Conservation (phyloP, 2,797 vertebrate species). For the Eptatretus atami region DNA sequence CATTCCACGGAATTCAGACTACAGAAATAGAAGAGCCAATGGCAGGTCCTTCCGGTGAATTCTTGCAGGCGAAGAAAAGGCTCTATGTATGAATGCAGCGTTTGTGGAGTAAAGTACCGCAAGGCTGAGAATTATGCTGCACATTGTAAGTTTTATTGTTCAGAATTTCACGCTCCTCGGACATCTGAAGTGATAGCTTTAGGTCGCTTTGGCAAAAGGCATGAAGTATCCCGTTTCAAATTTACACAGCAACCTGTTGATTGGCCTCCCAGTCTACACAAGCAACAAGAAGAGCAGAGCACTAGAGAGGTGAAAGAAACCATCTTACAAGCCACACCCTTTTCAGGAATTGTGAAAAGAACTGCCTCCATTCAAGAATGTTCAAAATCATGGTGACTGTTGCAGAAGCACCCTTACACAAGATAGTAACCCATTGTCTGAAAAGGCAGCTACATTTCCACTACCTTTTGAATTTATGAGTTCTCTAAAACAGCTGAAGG, state of each 20-base stretch:
- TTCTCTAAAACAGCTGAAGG: conserved; percentile 23
- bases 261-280: conserved; percentile 49
- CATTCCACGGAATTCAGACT: no score
- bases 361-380: no score
- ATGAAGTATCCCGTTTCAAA: conserved; percentile 71
- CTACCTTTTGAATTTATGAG: conserved; percentile 7
- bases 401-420: conserved; percentile 13
- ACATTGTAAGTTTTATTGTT: conserved; percentile 42
- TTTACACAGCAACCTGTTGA: conserved; percentile 29
- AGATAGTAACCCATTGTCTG: conserved; percentile 12
- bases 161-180: conserved; percentile 24
- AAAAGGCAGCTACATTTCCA: background rate
- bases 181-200: conserved; percentile 13
- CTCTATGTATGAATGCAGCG: conserved; percentile 35
- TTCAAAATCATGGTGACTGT: no score
- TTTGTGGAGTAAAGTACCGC: conserved; percentile 39
- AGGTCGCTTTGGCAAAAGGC: conserved; percentile 26
- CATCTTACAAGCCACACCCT: conserved; percentile 10
- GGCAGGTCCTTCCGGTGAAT: conserved; percentile 25
- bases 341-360: no score
- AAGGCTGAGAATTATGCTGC: conserved; percentile 39
- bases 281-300: conserved; percentile 78
- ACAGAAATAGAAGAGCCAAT: conserved; percentile 18
- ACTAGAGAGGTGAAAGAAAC: conserved; percentile 57
- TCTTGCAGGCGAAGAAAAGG: conserved; percentile 24